Conservation (phyloP, 2,797 vertebrate species). For the Eospalax fontanierii region DNA sequence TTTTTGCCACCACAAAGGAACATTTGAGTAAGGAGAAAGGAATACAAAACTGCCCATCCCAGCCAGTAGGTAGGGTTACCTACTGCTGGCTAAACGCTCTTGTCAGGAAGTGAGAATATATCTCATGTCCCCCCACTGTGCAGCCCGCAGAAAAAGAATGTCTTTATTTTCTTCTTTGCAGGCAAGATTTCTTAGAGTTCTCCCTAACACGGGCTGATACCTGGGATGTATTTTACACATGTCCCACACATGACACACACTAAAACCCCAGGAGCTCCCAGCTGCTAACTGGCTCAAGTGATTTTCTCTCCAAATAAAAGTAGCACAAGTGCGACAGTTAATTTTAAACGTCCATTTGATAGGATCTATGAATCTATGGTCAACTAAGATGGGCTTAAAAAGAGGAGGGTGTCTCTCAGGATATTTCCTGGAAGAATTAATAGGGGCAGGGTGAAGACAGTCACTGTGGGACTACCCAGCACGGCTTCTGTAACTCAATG, state of each 20-base stretch:
- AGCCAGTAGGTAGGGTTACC: accelerated
- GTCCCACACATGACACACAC: neutral
- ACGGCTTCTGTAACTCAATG: too few species aligned
- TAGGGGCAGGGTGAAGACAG: too few species aligned
- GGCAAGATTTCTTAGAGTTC: neutral
- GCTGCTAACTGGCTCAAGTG: too few species aligned
- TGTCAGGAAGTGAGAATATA: neutral
- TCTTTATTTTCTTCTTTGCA: neutral
- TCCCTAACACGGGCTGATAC: neutral
- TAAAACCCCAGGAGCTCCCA: too few species aligned
- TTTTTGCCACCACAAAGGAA: neutral
- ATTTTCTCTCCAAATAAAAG: too few species aligned
- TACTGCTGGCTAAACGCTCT: neutral
- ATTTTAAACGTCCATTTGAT: too few species aligned
- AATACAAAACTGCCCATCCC: neutral
- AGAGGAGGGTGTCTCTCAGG: too few species aligned
- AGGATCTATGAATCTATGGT: too few species aligned
- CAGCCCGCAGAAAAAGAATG: neutral
- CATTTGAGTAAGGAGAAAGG: neutral
- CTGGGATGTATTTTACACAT: neutral
- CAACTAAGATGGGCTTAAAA: too few species aligned
- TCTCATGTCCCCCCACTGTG: neutral
- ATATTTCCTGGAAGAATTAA: too few species aligned
- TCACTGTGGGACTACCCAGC: too few species aligned
- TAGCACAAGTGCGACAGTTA: too few species aligned